A percentile compares a stretch with the other conserved stretches of the same genome.
These are phyloP conservation scores for Archaeoteleia sp. DNA, from an alignment of 2,888 invertebrate genomes.

Conservation along the genomic window DNA sequence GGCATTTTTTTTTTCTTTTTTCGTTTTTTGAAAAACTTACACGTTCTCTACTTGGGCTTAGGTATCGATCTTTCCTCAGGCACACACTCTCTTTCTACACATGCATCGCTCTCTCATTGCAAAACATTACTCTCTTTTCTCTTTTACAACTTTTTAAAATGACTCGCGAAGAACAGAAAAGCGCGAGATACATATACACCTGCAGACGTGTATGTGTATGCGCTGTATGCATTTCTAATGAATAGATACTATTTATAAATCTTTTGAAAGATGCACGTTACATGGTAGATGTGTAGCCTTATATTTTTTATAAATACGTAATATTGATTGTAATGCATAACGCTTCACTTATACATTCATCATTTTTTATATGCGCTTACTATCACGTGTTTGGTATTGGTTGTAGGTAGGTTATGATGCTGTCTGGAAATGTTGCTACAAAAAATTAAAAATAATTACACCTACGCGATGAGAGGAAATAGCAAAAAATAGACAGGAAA, in stretches of 20 bases:
- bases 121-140: conserved; percentile 7
- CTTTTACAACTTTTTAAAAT: conserved; percentile 23
- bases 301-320: too few relatives aligned
- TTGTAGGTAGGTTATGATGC: too few relatives aligned
- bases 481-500: too few relatives aligned
- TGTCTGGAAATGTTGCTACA: too few relatives aligned
- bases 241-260: conserved; percentile 40
- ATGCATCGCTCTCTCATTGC: conserved; percentile 14
- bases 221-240: conserved; percentile 25
- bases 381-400: too few relatives aligned
- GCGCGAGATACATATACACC: neutral
- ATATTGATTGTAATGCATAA: conserved; percentile 6
- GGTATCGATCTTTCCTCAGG: conserved; percentile 23
- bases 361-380: neutral
- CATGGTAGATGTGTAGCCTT: conserved; percentile 10
- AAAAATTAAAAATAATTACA: too few relatives aligned
- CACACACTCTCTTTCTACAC: conserved; percentile 15
- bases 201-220: conserved; percentile 4
- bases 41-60: conserved; percentile 14
- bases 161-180: conserved; percentile 5
- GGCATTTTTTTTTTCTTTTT: too few relatives aligned
- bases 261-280: conserved; percentile 17
- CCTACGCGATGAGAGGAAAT: too few relatives aligned
- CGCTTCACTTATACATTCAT: neutral
- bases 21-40: conserved; percentile 16